Evolutionary conservation across 2,888 invertebrate species (phyloP), one percentile per base, ranked within the genome.

Genomic region (Tipula confusa): DNA sequence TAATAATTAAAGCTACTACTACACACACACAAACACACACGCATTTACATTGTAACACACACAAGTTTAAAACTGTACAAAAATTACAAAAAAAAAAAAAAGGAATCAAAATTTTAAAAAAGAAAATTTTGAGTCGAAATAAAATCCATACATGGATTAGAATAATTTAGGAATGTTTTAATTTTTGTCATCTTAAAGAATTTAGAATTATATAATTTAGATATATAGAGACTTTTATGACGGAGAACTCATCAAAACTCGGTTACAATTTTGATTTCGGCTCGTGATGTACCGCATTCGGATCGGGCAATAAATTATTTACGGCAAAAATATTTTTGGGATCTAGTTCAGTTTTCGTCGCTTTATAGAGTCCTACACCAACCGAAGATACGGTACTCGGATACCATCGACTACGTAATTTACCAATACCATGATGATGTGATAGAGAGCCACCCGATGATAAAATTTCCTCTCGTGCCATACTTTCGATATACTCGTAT

Each of bases 341-440:
- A 89, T 99, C 99, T 29, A 99, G 90, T 85, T 96, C 93, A 13
- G 91, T 89, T 89, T 99, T 99, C 0, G 98, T 93, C 0, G 97
- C 95, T 1, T 93, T 90, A 86, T 97, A 93, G 15, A 98, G 91
- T 7, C 92, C 92, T 0, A 95, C 91, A 0, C 98, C 98, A 0
- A 95, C 92, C 24, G 93, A 91, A 7, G 98, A 97, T 1, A 99
- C 95, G 0, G 97, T 96, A 83, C 92, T 91, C 4, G 93, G 91
- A 88, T 98, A 95, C 95, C 97, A 99, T 86, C 93, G 93, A 86
- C 95, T 94, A 18, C 99, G 92, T 84, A 96, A 91, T 89, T 99
- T 99, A 0, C 99, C 99, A 13, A 99, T 94, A 0, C 98, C 98
- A 88, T 98, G 98, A 89, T 98, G 98, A 90, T 98, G 98, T 0